Evolutionary conservation across 2,888 invertebrate genomes (phyloP).

Genomic region (Halictus quadricinctus): DNA sequence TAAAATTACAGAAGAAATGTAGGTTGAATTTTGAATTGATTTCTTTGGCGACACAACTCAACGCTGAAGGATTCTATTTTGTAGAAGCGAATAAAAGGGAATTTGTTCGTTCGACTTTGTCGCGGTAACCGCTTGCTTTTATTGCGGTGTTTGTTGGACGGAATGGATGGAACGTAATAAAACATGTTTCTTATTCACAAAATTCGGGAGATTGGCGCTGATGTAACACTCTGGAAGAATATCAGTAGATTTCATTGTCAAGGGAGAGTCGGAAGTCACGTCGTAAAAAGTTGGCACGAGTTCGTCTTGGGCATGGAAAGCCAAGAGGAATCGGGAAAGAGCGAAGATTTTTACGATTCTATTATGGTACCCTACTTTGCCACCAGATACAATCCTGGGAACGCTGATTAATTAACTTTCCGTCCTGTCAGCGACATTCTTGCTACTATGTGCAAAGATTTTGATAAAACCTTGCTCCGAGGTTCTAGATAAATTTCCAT

Average conservation of each 20-base stretch:
- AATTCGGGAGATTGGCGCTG: slow-evolving; percentile 33
- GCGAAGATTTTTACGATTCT: slow-evolving; percentile 57
- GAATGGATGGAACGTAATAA: slow-evolving; percentile 15
- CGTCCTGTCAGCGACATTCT: neutral
- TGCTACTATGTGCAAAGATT: neutral
- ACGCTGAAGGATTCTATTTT: neutral
- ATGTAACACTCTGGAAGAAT: slow-evolving; percentile 40
- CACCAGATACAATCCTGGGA: slow-evolving; percentile 6
- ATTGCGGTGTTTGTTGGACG: slow-evolving; percentile 20
- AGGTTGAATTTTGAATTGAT: neutral
- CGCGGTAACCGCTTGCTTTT: slow-evolving; percentile 3
- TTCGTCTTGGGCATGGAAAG: slow-evolving; percentile 31
- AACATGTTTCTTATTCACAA: slow-evolving; percentile 51
- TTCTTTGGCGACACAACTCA: neutral
- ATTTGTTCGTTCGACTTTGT: neutral
- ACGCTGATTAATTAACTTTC: slow-evolving; percentile 39
- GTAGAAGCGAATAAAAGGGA: neutral
- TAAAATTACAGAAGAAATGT: neutral
- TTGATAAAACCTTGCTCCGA: neutral
- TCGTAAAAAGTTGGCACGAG: slow-evolving; percentile 60
- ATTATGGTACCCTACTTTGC: slow-evolving; percentile 22
- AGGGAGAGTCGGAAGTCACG: slow-evolving; percentile 45
- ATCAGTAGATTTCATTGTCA: slow-evolving; percentile 54
- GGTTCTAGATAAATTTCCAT: neutral
- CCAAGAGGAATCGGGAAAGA: slow-evolving; percentile 27